Evolutionary conservation across 2,113 vertebrate species (phyloP).

Genomic region (Eptesicus fuscus): DNA sequence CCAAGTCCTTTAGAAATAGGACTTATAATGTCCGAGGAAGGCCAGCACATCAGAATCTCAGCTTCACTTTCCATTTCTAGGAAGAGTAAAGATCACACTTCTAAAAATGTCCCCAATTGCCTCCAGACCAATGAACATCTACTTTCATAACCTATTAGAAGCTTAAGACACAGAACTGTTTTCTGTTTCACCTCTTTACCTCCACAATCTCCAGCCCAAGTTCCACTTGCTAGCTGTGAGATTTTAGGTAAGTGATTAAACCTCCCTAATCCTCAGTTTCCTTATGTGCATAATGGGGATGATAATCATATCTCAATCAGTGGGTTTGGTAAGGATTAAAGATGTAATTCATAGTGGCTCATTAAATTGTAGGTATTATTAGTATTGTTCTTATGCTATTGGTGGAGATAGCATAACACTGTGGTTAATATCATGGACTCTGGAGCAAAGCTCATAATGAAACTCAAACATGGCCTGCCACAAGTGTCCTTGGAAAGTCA

Average conservation of each 20-base stretch:
- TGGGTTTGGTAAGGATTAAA: background rate
- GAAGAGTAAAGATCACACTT: background rate
- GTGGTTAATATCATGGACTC: background rate
- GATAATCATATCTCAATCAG: background rate
- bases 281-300: background rate
- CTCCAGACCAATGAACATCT: background rate
- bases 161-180: background rate
- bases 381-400: background rate
- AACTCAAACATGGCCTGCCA: background rate
- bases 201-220: background rate
- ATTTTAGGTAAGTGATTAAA: background rate
- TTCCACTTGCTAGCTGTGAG: background rate
- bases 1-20: background rate
- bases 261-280: background rate
- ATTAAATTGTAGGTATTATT: background rate
- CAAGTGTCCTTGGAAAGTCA: background rate
- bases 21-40: background rate
- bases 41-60: background rate
- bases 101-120: background rate
- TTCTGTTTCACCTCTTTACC: slow-evolving; percentile 1
- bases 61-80: background rate
- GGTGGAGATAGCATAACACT: background rate
- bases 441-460: background rate
- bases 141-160: background rate
- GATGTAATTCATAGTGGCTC: background rate